Evolutionary conservation across 92 coral and sea anemone genomes (phyloP).

Genomic region (Siderastrea radians): DNA sequence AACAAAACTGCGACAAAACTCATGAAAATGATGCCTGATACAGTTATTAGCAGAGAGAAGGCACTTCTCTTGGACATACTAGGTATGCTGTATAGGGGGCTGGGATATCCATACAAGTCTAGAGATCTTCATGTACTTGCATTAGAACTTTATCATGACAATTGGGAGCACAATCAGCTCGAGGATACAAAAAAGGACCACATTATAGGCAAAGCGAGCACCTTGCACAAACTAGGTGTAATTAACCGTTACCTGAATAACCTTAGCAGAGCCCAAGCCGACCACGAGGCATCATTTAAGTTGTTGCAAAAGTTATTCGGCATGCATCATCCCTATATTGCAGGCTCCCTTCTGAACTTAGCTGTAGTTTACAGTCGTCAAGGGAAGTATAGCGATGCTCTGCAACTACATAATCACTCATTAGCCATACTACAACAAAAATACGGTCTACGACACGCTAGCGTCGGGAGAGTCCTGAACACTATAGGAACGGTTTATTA

Average conservation of each 20-base stretch:
- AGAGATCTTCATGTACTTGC: constrained; percentile 79
- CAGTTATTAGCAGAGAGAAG: not conserved
- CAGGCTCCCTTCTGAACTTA: constrained; percentile 79
- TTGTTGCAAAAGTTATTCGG: constrained; percentile 63
- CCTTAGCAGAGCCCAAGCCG: constrained; percentile 55
- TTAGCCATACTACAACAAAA: constrained; percentile 45
- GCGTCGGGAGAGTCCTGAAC: constrained; percentile 78
- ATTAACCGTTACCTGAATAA: constrained; percentile 81
- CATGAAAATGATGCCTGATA: constrained; percentile 9
- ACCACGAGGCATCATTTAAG: constrained; percentile 67
- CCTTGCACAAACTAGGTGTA: constrained; percentile 88
- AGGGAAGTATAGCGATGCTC: constrained; percentile 43
- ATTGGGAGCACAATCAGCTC: not conserved
- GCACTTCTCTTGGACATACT: constrained; percentile 72
- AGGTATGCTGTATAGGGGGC: constrained; percentile 75
- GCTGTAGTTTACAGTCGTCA: constrained; percentile 86
- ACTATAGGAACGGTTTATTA: constrained; percentile 74
- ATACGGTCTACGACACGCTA: constrained; percentile 78
- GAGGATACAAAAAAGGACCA: not conserved
- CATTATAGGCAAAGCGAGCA: constrained; percentile 51
- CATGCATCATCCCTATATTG: constrained; percentile 56
- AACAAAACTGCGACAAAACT: constrained; percentile 44
- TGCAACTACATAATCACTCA: constrained; percentile 70
- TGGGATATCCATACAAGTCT: constrained; percentile 77
- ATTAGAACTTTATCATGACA: constrained; percentile 31